Evolutionary conservation across 2,797 vertebrate genomes (phyloP).

Genomic region (Sphaeramia orbicularis): DNA sequence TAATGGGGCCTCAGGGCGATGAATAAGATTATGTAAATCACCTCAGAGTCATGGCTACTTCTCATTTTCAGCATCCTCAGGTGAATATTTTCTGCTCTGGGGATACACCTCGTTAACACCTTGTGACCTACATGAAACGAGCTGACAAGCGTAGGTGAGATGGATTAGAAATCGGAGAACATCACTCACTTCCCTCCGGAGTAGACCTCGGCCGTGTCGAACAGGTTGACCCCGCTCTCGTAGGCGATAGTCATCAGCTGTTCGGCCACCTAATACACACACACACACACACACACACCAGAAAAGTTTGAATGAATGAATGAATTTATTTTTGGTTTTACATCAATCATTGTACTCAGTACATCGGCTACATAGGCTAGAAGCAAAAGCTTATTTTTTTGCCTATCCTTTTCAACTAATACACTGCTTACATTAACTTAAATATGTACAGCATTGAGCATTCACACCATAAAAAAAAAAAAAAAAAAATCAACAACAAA

Average conservation of each 20-base stretch:
- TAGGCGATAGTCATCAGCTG: conserved; percentile 96
- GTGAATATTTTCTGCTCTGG: conserved; percentile 39
- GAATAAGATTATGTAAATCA: conserved; percentile 65
- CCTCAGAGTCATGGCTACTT: conserved; percentile 24
- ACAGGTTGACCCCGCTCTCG: conserved; percentile 94
- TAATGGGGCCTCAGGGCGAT: conserved; percentile 47
- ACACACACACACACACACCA: conserved; percentile 2
- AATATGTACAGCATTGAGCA: too few relatives aligned
- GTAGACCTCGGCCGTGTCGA: conserved; percentile 95
- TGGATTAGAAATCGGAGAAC: conserved; percentile 32
- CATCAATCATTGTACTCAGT: not conserved
- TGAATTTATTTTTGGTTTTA: too few relatives aligned
- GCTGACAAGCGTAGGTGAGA: conserved; percentile 18
- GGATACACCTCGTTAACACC: conserved; percentile 40
- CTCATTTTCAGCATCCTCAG: conserved; percentile 26
- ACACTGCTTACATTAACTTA: too few relatives aligned
- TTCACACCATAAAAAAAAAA: too few relatives aligned
- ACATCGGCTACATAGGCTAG: too few relatives aligned
- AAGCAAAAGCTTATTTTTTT: too few relatives aligned
- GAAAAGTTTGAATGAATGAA: too few relatives aligned
- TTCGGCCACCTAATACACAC: conserved; percentile 88
- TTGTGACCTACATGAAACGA: conserved; percentile 8
- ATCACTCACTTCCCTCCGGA: conserved; percentile 86
- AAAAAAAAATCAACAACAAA: too few relatives aligned
- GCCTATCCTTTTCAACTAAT: too few relatives aligned